Conservation (phyloP, 2,113 vertebrate genomes). For the Osmerus eperlanus region DNA sequence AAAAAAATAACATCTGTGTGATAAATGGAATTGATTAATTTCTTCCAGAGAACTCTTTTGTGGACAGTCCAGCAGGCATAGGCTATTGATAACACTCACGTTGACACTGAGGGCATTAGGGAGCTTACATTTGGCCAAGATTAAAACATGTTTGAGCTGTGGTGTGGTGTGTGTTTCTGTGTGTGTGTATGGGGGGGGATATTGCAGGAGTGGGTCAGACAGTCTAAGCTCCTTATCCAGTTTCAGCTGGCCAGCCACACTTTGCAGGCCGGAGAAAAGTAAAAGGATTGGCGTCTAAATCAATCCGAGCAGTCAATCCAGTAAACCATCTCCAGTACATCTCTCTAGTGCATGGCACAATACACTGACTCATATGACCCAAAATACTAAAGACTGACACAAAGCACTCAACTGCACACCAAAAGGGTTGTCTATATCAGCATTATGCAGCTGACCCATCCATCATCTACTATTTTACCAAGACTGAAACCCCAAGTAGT, state of each 20-base stretch:
- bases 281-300: slow-evolving; percentile 58
- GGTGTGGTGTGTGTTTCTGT: slow-evolving; percentile 7
- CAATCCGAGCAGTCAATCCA: slow-evolving; percentile 39
- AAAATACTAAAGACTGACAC: slow-evolving; percentile 7
- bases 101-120: slow-evolving; percentile 52
- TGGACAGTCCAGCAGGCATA: slow-evolving; percentile 18
- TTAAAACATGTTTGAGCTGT: slow-evolving; percentile 35
- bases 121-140: slow-evolving; percentile 54
- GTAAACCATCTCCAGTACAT: slow-evolving; percentile 54
- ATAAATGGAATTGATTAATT: not conserved
- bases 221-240: slow-evolving; percentile 74
- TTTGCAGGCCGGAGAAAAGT: slow-evolving; percentile 52
- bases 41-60: too few relatives aligned
- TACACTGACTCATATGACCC: slow-evolving; percentile 39
- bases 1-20: not conserved
- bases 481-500: too few relatives aligned
- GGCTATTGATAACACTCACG: slow-evolving; percentile 38
- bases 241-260: slow-evolving; percentile 52
- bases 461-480: too few relatives aligned
- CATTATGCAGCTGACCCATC: slow-evolving; percentile 23
- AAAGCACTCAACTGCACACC: slow-evolving; percentile 13
- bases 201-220: slow-evolving; percentile 71
- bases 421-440: slow-evolving; percentile 22
- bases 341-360: slow-evolving; percentile 13
- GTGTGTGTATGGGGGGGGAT: slow-evolving; percentile 14